These are phyloP conservation scores for Antrozous pallidus DNA, from an alignment of 2,797 vertebrate genomes.

Conservation along the genomic window DNA sequence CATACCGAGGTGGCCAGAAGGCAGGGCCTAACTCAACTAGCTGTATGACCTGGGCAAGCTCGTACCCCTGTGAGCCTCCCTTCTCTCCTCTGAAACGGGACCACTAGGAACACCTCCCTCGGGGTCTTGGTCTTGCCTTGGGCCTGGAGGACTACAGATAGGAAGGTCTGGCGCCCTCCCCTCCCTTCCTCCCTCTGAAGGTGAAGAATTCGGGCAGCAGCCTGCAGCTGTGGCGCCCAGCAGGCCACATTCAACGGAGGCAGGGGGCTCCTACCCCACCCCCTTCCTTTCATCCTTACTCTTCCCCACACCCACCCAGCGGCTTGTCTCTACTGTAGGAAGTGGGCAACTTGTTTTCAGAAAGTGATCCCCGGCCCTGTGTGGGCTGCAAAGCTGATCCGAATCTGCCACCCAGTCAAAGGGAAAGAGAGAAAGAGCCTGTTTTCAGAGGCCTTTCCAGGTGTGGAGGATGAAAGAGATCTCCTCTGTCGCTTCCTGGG, in stretches of 20 bases:
- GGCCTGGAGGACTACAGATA: neutral
- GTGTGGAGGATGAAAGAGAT: conserved; percentile 11
- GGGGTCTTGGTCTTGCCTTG: neutral
- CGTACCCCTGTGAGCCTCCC: rapidly evolving
- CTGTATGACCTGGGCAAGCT: rapidly evolving
- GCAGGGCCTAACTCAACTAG: neutral
- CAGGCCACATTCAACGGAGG: neutral
- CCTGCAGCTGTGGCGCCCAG: conserved; percentile 29
- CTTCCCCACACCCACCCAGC: neutral
- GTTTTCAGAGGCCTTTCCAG: conserved; percentile 18
- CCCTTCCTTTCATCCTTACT: conserved; percentile 36
- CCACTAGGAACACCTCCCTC: neutral
- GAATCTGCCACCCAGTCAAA: conserved; percentile 72
- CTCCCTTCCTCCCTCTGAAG: neutral
- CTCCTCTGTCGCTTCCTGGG: conserved; percentile 57
- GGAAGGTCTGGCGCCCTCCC: neutral
- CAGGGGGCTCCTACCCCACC: neutral
- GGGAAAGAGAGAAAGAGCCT: conserved; percentile 59
- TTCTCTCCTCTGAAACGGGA: neutral
- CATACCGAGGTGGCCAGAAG: rapidly evolving
- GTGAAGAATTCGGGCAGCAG: neutral
- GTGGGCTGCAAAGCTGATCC: conserved; percentile 21
- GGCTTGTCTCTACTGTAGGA: conserved; percentile 10
- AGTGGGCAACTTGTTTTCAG: conserved; percentile 75
- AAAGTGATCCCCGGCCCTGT: conserved; percentile 61